Conservation (phyloP, 2,113 vertebrate genomes). For the Myiozetetes cayanensis region DNA sequence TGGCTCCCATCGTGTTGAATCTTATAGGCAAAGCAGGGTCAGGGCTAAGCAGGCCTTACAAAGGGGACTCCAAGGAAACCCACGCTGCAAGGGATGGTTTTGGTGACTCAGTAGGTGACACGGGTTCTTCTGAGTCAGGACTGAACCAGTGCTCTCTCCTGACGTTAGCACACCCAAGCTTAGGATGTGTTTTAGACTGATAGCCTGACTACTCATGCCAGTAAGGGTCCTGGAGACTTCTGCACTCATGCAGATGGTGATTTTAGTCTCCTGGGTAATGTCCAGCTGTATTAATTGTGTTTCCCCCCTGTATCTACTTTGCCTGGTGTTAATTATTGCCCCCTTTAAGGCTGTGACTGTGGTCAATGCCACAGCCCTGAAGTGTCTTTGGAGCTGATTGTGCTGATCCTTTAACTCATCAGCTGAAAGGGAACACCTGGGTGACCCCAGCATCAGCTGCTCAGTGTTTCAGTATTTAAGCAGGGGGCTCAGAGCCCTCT, state of each 20-base stretch:
- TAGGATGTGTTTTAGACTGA: background rate
- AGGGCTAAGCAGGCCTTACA: background rate
- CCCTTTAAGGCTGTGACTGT: background rate
- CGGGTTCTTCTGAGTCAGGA: background rate
- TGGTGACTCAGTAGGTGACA: constrained; percentile 33
- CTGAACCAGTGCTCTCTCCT: background rate
- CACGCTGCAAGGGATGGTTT: background rate
- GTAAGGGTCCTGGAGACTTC: background rate
- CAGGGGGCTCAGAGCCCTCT: background rate
- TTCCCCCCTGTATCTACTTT: background rate
- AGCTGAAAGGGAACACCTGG: background rate
- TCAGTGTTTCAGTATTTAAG: background rate
- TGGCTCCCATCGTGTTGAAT: background rate
- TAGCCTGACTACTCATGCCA: background rate
- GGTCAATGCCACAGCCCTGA: background rate
- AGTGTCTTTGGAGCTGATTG: background rate
- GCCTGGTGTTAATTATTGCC: background rate
- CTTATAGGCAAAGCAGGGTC: background rate
- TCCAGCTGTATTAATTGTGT: background rate
- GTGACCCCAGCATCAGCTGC: background rate
- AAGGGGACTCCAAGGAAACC: constrained; percentile 6
- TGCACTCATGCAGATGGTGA: background rate
- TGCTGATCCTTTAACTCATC: background rate
- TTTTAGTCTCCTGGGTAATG: background rate
- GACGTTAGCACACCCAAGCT: rapidly evolving